Evolutionary conservation across 2,888 invertebrate genomes (phyloP), one percentile per base, ranked within the genome.

Genomic region (Eupithecia pulchellata): DNA sequence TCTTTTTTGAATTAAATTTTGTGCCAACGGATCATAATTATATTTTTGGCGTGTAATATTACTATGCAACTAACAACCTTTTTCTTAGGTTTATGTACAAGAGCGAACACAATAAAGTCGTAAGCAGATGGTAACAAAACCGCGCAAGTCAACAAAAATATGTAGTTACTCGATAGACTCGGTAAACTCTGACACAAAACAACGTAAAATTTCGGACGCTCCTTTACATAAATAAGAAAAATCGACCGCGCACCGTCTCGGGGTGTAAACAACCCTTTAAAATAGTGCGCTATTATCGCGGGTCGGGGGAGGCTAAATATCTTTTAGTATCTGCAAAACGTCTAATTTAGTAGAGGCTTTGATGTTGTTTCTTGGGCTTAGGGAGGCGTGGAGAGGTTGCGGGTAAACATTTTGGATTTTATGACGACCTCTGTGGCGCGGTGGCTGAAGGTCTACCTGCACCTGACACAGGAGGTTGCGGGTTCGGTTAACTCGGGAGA

Each of bases 271-370:
- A 90, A 91, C 90, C 91, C 92, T 91, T 92, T 91, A 87, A 89
- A 90, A 89, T 91, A 91, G 91, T 91, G 89, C 78, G 81, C 85
- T 84, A 86, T 85, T 84, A 85, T 77, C 76, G 75, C 75, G 75
- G 71, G 78, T 34, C 75, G 69, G 79, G 79, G 79, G 82, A 84
- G 80, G 84, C 87, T 88, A 90, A 91, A 91, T 90, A 90, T 90
- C 90, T 90, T 91, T 92, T 91, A 91, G 90, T 91, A 90, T 91
- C 91, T 92, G 91, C 88, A 89, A 91, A 91, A 91, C 88, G 89
- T 90, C 89, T 90, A 90, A 90, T 89, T 90, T 89, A 89, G 89
- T 86, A 86, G 81, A 87, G 87, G 88, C 89, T 90, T 89, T 89
- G 89, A 89, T 89, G 88, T 87, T 85, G 85, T 85, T 84, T 82